Conservation (phyloP, 2,888 invertebrate genomes). For the Ceramica pisi region DNA sequence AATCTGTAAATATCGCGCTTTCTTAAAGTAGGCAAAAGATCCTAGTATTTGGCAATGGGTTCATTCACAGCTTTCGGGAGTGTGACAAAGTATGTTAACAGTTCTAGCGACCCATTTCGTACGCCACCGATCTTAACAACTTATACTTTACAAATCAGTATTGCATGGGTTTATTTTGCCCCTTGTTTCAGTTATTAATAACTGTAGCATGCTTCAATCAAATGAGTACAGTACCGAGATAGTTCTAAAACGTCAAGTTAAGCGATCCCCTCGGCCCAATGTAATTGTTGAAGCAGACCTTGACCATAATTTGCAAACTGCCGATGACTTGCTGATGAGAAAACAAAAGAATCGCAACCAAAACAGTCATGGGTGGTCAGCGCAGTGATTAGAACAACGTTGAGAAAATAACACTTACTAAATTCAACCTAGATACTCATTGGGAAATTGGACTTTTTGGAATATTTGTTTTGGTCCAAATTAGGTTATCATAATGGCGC, state of each 20-base stretch:
- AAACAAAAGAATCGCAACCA: conserved; percentile 53
- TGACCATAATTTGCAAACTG: conserved; percentile 45
- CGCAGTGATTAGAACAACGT: conserved; percentile 53
- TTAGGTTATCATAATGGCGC: neutral
- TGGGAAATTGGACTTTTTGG: conserved; percentile 39
- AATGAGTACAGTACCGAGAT: neutral
- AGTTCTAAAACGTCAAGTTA: neutral
- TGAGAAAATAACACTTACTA: conserved; percentile 64
- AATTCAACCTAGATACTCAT: conserved; percentile 52
- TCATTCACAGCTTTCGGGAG: conserved; percentile 28
- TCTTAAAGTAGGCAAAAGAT: conserved; percentile 30
- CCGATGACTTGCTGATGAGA: conserved; percentile 38
- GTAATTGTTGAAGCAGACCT: conserved; percentile 17
- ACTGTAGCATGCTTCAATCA: neutral
- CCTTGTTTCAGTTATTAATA: neutral
- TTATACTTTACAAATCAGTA: neutral
- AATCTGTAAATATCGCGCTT: conserved; percentile 28
- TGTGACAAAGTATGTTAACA: conserved; percentile 40
- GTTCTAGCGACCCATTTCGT: conserved; percentile 25
- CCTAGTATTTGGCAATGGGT: conserved; percentile 25
- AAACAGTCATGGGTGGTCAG: conserved; percentile 56
- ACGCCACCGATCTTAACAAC: neutral
- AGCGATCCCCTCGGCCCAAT: neutral
- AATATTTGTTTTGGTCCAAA: conserved; percentile 16
- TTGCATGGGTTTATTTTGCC: neutral